Evolutionary conservation across 2,113 vertebrate genomes (phyloP).

Genomic region (Malurus melanocephalus): DNA sequence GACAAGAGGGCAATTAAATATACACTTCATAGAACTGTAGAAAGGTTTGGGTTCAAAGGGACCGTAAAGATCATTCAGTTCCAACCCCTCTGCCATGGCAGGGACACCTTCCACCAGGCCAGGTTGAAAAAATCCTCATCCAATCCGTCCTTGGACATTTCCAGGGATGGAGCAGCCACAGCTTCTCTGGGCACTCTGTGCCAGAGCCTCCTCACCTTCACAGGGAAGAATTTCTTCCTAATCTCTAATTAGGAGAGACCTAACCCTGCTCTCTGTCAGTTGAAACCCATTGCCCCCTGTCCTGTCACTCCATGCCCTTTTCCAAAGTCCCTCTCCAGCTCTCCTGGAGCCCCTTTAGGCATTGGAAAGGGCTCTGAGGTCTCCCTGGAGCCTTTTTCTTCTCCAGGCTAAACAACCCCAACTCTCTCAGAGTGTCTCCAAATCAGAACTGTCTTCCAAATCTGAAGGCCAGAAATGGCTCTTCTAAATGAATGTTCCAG

Average conservation of each 20-base stretch:
- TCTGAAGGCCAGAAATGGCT: neutral
- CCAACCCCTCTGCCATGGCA: neutral
- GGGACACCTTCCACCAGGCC: neutral
- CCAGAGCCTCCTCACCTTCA: neutral
- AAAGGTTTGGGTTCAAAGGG: neutral
- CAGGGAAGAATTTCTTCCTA: neutral
- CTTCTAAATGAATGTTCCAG: neutral
- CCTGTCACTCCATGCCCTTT: neutral
- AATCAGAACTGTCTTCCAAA: too few species aligned
- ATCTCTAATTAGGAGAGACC: too few species aligned
- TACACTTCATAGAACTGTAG: neutral
- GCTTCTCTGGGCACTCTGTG: neutral
- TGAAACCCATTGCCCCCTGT: neutral
- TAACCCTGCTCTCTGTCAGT: neutral
- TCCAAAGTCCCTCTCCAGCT: neutral
- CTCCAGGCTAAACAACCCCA: neutral
- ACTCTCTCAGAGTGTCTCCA: neutral
- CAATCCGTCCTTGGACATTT: neutral
- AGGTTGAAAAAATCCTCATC: neutral
- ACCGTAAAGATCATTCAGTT: neutral
- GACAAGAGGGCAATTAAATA: neutral
- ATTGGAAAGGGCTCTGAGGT: neutral
- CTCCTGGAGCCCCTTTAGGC: neutral
- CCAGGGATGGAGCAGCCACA: neutral
- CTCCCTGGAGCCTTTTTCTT: neutral